Evolutionary conservation across 2,888 invertebrate species (phyloP).

Genomic region (Platycheirus rosarum): DNA sequence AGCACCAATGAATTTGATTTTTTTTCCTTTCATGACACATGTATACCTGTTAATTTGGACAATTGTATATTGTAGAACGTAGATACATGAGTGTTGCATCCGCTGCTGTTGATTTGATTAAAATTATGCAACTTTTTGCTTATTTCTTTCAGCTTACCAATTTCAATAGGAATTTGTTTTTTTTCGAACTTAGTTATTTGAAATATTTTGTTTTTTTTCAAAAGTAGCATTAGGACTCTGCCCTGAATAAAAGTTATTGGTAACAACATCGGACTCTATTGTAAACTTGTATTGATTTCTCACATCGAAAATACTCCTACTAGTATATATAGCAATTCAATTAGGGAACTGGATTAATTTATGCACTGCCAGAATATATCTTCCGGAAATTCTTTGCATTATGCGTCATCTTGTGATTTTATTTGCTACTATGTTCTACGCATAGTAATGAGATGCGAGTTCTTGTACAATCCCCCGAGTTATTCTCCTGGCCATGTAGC

Average conservation of each 20-base stretch:
- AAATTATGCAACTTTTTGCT: conserved; percentile 41
- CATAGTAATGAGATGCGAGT: conserved; percentile 51
- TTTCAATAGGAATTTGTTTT: conserved; percentile 44
- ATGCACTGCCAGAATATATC: conserved; percentile 57
- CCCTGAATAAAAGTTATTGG: neutral
- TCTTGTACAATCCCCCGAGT: conserved; percentile 3
- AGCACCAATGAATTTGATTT: conserved; percentile 1
- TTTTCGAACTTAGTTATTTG: conserved; percentile 31
- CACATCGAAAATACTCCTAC: neutral
- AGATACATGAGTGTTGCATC: conserved; percentile 37
- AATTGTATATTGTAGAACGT: conserved; percentile 12
- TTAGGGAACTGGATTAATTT: conserved; percentile 66
- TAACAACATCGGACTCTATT: neutral
- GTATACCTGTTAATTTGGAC: conserved; percentile 41
- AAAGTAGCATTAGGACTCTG: neutral
- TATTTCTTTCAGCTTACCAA: conserved; percentile 5
- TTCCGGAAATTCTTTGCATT: conserved; percentile 57
- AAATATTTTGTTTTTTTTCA: conserved; percentile 10
- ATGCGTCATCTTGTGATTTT: conserved; percentile 52
- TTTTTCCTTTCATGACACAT: conserved; percentile 43
- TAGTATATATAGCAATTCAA: conserved; percentile 38
- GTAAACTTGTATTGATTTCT: conserved; percentile 7
- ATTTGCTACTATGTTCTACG: conserved; percentile 41
- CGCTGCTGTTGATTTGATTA: conserved; percentile 53
- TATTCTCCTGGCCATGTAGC: conserved; percentile 5